Evolutionary conservation across 2,888 invertebrate species (phyloP).

Genomic region (Pammene fasciana): DNA sequence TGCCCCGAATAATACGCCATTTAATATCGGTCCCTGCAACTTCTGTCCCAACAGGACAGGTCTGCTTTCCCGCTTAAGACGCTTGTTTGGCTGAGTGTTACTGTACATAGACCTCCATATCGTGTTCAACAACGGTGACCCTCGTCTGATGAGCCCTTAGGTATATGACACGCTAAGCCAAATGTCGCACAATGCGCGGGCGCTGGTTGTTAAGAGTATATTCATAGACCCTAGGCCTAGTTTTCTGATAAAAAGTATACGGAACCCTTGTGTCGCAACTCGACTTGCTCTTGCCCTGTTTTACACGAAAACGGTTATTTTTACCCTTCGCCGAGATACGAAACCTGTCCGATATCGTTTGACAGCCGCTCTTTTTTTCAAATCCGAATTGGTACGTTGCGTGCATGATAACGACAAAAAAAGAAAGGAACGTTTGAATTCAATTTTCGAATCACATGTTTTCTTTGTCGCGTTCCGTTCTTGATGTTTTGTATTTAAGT

Average conservation of each 20-base stretch:
- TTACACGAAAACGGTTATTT: conserved; percentile 56
- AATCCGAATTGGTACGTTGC: conserved; percentile 66
- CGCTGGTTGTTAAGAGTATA: too few relatives aligned
- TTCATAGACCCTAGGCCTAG: neutral
- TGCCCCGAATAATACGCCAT: too few relatives aligned
- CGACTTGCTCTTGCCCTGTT: conserved; percentile 41
- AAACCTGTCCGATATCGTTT: conserved; percentile 79
- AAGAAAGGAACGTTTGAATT: conserved; percentile 15
- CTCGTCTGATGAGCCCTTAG: too few relatives aligned
- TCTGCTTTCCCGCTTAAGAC: too few relatives aligned
- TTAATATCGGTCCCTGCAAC: too few relatives aligned
- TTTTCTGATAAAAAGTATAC: neutral
- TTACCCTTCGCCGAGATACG: conserved; percentile 68
- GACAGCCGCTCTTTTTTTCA: conserved; percentile 64
- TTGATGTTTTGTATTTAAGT: too few relatives aligned
- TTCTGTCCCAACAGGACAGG: too few relatives aligned
- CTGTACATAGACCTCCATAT: too few relatives aligned
- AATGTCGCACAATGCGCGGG: too few relatives aligned
- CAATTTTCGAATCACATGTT: neutral
- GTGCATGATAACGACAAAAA: conserved; percentile 47
- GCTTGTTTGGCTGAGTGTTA: too few relatives aligned
- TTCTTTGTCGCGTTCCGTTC: neutral
- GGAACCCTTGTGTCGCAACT: neutral
- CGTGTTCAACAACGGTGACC: too few relatives aligned
- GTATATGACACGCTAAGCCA: too few relatives aligned